These are phyloP conservation scores for Orussus abietinus DNA, from an alignment of 1,140 invertebrate species.

Conservation along the genomic window DNA sequence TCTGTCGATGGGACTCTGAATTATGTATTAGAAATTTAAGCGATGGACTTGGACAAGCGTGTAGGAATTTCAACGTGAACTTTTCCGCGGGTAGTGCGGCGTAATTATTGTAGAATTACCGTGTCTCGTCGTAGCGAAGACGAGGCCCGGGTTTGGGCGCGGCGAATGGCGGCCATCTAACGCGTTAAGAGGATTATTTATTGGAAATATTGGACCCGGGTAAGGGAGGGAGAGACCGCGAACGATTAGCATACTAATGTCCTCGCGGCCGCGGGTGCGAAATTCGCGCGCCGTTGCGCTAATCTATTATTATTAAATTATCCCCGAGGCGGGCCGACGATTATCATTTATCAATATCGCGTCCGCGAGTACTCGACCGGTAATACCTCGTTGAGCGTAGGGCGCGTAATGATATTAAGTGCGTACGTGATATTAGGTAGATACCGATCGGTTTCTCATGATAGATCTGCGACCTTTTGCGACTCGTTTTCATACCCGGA, in stretches of 20 bases:
- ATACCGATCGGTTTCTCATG: constrained; percentile 31
- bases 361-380: neutral
- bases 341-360: constrained; percentile 34
- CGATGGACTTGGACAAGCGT: too few species aligned
- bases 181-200: constrained; percentile 34
- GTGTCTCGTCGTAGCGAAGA: too few species aligned
- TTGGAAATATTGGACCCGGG: constrained; percentile 23
- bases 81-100: too few species aligned
- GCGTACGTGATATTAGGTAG: constrained; percentile 22
- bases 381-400: too few species aligned
- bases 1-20: too few species aligned
- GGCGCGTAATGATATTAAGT: too few species aligned
- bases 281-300: constrained; percentile 7
- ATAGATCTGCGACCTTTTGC: too few species aligned
- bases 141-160: neutral
- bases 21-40: too few species aligned
- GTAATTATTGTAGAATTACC: too few species aligned
- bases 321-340: constrained; percentile 15
- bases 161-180: neutral
- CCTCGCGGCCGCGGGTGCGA: constrained; percentile 2
- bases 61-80: too few species aligned
- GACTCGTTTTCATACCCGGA: too few species aligned
- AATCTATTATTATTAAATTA: constrained; percentile 38
- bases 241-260: constrained; percentile 33
- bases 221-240: too few species aligned